Conservation (phyloP, 1,140 invertebrate species). For the Macrocentrus cingulum region DNA sequence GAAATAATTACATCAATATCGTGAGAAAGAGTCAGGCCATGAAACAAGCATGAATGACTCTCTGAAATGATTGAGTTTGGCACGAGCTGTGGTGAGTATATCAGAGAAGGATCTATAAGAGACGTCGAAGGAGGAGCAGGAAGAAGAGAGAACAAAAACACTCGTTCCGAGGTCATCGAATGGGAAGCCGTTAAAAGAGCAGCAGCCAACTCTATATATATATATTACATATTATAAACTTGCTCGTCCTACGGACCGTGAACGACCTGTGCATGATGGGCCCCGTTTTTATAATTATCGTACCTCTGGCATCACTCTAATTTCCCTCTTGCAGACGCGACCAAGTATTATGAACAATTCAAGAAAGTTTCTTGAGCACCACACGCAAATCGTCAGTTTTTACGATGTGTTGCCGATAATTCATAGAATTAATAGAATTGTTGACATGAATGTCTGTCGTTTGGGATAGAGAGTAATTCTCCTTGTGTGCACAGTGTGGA, state of each 20-base stretch:
- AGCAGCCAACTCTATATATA: no score
- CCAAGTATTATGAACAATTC: no score
- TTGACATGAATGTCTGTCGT: no score
- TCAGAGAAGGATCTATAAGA: slow-evolving; percentile 18
- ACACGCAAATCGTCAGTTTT: no score
- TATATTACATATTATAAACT: no score
- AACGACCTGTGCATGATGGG: slow-evolving; percentile 17
- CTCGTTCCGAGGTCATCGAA: slow-evolving; percentile 28
- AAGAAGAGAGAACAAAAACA: slow-evolving; percentile 25
- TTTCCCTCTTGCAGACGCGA: not conserved
- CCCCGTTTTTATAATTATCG: slow-evolving; percentile 26
- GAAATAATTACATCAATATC: not conserved
- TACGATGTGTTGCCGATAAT: no score
- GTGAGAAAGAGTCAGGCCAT: not conserved
- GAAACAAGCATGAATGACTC: slow-evolving; percentile 19
- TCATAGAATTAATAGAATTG: no score
- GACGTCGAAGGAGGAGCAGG: slow-evolving; percentile 26
- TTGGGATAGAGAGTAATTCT: no score
- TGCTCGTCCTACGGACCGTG: slow-evolving; percentile 17
- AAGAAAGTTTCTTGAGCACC: no score
- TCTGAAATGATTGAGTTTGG: slow-evolving; percentile 20
- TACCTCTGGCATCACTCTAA: slow-evolving; percentile 11
- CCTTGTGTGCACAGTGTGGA: no score
- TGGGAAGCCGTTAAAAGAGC: slow-evolving; percentile 24
- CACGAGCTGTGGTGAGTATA: slow-evolving; percentile 11